phyloP scores from a whole-genome alignment of 2,888 invertebrate genomes.

The Lottia gigantea region DNA sequence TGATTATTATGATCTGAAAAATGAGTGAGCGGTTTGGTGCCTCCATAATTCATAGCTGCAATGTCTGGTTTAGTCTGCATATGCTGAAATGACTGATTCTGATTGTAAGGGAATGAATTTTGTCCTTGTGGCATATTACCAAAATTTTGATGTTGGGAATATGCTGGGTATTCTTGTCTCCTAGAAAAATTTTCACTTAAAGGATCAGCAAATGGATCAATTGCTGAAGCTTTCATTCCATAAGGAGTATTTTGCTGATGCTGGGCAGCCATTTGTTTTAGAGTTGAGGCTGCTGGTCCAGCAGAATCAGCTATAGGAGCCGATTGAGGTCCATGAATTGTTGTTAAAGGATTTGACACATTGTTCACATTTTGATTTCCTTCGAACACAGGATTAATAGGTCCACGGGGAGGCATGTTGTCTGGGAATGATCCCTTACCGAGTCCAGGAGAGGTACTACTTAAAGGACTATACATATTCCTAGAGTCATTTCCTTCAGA shows the following conservation, averaged over 20 bases:
- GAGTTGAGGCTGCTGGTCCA: constrained; percentile 92
- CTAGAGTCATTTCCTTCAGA: constrained; percentile 43
- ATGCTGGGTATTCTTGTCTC: constrained; percentile 39
- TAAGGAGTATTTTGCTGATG: constrained; percentile 78
- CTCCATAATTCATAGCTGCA: constrained; percentile 43
- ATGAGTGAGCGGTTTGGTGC: constrained; percentile 64
- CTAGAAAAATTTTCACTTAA: constrained; percentile 24
- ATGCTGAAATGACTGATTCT: constrained; percentile 35
- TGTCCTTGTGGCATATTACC: constrained; percentile 19
- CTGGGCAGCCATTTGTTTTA: constrained; percentile 97
- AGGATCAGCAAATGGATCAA: constrained; percentile 26
- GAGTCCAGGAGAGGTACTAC: constrained; percentile 38
- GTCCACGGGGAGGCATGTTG: constrained; percentile 20
- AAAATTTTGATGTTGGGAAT: constrained; percentile 24
- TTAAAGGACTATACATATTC: constrained; percentile 33
- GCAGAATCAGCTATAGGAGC: constrained; percentile 48
- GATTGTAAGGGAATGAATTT: constrained; percentile 12
- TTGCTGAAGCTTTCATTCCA: constrained; percentile 56
- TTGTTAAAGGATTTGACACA: constrained; percentile 19
- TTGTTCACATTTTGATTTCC: constrained; percentile 22
- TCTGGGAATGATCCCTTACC: constrained; percentile 33
- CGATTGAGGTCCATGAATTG: constrained; percentile 22
- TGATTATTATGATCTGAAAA: constrained; percentile 52
- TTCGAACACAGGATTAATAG: constrained; percentile 31
- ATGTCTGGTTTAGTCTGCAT: constrained; percentile 37